Percentiles rank a stretch among this genome's conserved stretches.
Evolutionary conservation across 2,797 vertebrate species (phyloP).

Genomic region (Zenarchopterus dispar): DNA sequence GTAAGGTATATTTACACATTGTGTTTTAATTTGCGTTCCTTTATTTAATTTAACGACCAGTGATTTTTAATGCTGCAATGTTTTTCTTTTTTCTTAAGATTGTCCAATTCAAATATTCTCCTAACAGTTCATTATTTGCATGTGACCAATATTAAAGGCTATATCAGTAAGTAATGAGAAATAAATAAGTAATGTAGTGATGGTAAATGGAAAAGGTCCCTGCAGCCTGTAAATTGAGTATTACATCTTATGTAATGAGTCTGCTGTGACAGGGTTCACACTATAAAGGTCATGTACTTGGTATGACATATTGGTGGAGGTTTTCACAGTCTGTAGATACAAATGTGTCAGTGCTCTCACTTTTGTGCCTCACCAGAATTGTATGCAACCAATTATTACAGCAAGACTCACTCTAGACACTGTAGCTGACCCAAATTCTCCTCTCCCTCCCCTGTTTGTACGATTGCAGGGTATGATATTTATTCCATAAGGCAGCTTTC

Average conservation of each 20-base stretch:
- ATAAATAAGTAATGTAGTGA: constrained; percentile 14
- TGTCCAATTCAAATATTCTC: background rate
- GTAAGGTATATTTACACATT: no score
- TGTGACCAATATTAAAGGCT: constrained; percentile 4
- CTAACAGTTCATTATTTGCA: background rate
- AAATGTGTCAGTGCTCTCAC: background rate
- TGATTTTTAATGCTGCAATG: background rate
- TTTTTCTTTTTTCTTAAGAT: background rate
- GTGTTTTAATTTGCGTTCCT: no score
- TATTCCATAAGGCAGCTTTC: constrained; percentile 21
- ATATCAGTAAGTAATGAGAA: constrained; percentile 11
- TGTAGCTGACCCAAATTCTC: constrained; percentile 39
- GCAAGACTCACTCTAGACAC: background rate
- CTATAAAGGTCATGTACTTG: background rate
- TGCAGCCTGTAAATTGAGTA: constrained; percentile 11
- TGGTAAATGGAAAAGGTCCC: constrained; percentile 22
- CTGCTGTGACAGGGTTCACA: background rate
- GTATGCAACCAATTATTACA: constrained; percentile 8
- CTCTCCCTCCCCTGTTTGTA: background rate
- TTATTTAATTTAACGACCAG: background rate
- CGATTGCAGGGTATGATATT: constrained; percentile 24
- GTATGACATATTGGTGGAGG: background rate
- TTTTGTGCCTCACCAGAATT: constrained; percentile 7
- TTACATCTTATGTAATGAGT: constrained; percentile 12
- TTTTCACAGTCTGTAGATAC: background rate